phyloP scores from a whole-genome alignment of 2,113 vertebrate genomes.

The Engystomops pustulosus region DNA sequence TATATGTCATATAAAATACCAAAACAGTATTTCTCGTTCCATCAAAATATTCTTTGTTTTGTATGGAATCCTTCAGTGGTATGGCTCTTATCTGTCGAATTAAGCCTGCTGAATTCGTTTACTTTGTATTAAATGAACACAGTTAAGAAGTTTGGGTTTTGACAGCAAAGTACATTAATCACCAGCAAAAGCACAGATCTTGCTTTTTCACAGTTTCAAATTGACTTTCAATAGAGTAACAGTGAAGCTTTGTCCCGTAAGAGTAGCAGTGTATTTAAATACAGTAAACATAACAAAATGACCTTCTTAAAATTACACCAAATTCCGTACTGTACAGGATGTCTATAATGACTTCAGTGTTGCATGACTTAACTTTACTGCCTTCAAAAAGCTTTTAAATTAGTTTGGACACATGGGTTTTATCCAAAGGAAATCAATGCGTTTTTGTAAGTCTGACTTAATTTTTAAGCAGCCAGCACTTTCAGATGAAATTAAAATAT shows the following conservation, averaged over 20 bases:
- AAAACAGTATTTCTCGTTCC: constrained; percentile 74
- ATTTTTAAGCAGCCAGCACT: constrained; percentile 83
- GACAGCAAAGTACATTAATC: constrained; percentile 87
- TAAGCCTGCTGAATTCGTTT: constrained; percentile 81
- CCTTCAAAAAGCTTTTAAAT: constrained; percentile 80
- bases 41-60: constrained; percentile 90
- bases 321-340: constrained; percentile 76
- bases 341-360: constrained; percentile 83
- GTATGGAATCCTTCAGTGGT: constrained; percentile 79
- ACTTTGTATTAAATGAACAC: constrained; percentile 85
- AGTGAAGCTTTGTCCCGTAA: constrained; percentile 81
- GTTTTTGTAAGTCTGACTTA: constrained; percentile 85
- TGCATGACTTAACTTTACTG: constrained; percentile 77
- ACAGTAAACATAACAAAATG: constrained; percentile 87
- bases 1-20: constrained; percentile 84
- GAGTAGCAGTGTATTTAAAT: constrained; percentile 83
- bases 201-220: constrained; percentile 83
- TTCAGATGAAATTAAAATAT: constrained; percentile 91
- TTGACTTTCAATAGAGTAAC: constrained; percentile 80
- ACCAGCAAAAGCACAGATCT: constrained; percentile 80
- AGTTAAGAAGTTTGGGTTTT: constrained; percentile 83
- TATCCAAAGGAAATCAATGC: constrained; percentile 88
- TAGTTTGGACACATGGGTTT: constrained; percentile 86
- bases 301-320: constrained; percentile 79
- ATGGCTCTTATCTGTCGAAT: constrained; percentile 80